Evolutionary conservation across 2,888 invertebrate species (phyloP).

Genomic region (Gandaritis pyraliata): DNA sequence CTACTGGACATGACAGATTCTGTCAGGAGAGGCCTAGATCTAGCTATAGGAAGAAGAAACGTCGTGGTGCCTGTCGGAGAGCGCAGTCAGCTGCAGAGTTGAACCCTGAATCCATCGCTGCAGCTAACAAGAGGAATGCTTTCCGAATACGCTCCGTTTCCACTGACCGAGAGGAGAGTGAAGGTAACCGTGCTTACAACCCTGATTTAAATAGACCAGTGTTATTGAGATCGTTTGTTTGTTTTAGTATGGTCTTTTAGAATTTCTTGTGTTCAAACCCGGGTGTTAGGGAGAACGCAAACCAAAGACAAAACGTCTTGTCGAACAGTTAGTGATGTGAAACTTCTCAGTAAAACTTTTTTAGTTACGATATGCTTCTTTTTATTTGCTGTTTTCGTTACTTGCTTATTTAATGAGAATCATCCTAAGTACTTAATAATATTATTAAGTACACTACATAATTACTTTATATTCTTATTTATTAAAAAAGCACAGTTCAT

Average conservation of each 20-base stretch:
- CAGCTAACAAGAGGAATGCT: constrained; percentile 86
- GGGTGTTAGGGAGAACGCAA: not conserved
- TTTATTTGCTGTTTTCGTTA: too few species aligned
- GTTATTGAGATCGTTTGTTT: not conserved
- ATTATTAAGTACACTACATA: too few species aligned
- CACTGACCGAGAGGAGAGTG: constrained; percentile 85
- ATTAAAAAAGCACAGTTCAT: too few species aligned
- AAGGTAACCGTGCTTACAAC: constrained; percentile 59
- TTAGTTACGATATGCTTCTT: too few species aligned
- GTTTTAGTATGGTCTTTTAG: not conserved
- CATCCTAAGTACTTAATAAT: too few species aligned
- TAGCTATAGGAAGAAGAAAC: constrained; percentile 81
- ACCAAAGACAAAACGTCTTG: too few species aligned
- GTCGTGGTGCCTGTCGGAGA: constrained; percentile 84
- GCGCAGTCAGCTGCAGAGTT: constrained; percentile 89
- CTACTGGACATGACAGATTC: constrained; percentile 92
- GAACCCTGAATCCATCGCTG: constrained; percentile 85
- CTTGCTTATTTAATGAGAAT: too few species aligned
- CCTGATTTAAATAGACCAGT: not conserved
- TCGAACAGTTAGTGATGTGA: too few species aligned
- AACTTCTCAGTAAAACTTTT: too few species aligned
- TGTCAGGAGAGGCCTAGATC: constrained; percentile 87
- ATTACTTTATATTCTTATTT: too few species aligned
- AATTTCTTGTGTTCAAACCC: not conserved
- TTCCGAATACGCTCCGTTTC: constrained; percentile 86